Conservation (phyloP, 1,140 invertebrate genomes). For the Galendromus occidentalis region DNA sequence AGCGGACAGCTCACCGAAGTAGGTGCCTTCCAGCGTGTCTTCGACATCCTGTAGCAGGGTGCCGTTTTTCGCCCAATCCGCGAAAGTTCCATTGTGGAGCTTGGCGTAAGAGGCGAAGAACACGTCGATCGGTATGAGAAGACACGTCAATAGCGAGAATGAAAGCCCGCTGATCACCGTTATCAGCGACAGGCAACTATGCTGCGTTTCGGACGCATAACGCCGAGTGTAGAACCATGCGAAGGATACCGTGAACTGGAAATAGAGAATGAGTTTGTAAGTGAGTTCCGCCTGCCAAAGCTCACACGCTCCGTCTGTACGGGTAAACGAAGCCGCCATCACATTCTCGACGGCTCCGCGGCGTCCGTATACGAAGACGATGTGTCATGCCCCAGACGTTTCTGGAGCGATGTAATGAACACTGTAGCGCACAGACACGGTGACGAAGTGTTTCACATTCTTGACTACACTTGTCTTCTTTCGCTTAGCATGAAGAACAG, state of each 20-base stretch:
- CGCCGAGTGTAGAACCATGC: background rate
- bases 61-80: background rate
- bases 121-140: background rate
- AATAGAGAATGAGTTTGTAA: too few relatives aligned
- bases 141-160: background rate
- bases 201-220: background rate
- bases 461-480: too few relatives aligned
- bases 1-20: background rate
- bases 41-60: background rate
- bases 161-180: background rate
- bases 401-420: too few relatives aligned
- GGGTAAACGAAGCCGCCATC: too few relatives aligned
- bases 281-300: too few relatives aligned
- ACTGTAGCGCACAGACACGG: too few relatives aligned
- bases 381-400: too few relatives aligned
- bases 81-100: background rate
- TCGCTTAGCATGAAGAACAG: too few relatives aligned
- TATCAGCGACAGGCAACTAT: background rate
- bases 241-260: background rate
- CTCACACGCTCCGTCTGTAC: too few relatives aligned
- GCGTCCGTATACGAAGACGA: too few relatives aligned
- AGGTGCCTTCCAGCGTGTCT: slow-evolving; percentile 4
- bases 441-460: too few relatives aligned
- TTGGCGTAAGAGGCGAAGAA: slow-evolving; percentile 3
- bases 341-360: too few relatives aligned